These are phyloP conservation scores for Drosophila lowei DNA, from an alignment of 1,140 invertebrate genomes.

Conservation along the genomic window DNA sequence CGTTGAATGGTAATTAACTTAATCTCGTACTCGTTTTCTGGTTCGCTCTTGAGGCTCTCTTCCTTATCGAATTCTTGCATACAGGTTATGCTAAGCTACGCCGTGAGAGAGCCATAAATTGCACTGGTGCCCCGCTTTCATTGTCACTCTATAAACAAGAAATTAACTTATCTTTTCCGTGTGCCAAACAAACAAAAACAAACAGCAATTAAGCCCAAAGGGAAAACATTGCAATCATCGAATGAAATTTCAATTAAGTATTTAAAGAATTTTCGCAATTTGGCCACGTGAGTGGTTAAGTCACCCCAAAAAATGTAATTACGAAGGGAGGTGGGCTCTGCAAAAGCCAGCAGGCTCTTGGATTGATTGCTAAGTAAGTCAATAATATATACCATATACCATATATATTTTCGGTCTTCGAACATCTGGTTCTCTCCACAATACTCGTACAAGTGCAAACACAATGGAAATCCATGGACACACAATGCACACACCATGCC, in stretches of 20 bases:
- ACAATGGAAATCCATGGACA: constrained; percentile 34
- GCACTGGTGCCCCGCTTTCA: constrained; percentile 16
- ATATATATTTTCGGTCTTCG: constrained; percentile 35
- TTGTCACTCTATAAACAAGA: constrained; percentile 24
- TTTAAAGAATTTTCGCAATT: neutral
- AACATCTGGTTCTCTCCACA: constrained; percentile 21
- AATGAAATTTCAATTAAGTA: constrained; percentile 31
- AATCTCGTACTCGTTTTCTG: constrained; percentile 9
- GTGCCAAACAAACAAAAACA: constrained; percentile 24
- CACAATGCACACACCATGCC: too few relatives aligned
- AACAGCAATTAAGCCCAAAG: constrained; percentile 10
- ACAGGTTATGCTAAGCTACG: constrained; percentile 17
- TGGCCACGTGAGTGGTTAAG: constrained; percentile 33
- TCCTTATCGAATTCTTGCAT: constrained; percentile 13
- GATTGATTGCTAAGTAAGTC: constrained; percentile 14
- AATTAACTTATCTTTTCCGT: constrained; percentile 43
- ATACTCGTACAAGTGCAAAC: constrained; percentile 14
- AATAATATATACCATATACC: constrained; percentile 15
- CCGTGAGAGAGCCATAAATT: constrained; percentile 9
- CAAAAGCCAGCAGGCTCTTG: neutral
- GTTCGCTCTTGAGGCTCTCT: constrained; percentile 8
- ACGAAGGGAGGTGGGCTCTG: constrained; percentile 2
- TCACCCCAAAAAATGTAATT: constrained; percentile 31
- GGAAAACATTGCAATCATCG: constrained; percentile 31
- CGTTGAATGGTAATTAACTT: constrained; percentile 48